A percentile compares a stretch with the other conserved stretches of the same genome.
Evolutionary conservation across 2,113 vertebrate species (phyloP).

Genomic region (Cavia aperea): DNA sequence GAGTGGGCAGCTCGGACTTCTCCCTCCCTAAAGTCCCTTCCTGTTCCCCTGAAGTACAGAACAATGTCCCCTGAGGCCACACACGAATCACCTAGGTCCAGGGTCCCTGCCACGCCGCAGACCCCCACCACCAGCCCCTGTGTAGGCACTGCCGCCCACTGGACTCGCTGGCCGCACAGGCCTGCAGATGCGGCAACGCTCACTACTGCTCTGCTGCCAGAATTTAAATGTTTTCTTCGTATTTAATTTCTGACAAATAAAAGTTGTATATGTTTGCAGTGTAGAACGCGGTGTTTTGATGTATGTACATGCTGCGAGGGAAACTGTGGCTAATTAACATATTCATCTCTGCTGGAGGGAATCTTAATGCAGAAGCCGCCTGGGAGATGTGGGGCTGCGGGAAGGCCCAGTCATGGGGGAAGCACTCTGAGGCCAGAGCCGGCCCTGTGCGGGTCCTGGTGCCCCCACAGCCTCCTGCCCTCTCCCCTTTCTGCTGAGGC

Average conservation of each 20-base stretch:
- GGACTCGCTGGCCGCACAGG: accelerated
- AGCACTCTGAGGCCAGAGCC: no score
- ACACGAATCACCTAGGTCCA: accelerated
- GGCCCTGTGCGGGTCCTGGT: neutral
- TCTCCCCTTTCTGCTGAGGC: neutral
- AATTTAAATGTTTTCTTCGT: no score
- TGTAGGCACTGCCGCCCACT: accelerated
- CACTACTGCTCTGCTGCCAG: neutral
- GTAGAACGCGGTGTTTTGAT: neutral
- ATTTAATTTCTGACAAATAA: neutral
- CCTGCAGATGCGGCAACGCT: accelerated
- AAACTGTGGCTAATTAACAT: neutral
- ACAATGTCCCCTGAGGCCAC: neutral
- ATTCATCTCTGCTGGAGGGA: no score
- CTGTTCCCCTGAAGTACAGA: neutral
- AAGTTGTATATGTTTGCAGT: neutral
- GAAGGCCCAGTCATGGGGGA: neutral
- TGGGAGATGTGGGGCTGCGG: accelerated
- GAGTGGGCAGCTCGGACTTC: neutral
- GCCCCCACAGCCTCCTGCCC: no score
- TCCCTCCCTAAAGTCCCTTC: neutral
- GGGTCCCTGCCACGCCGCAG: neutral
- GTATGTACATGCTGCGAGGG: no score
- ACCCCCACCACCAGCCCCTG: neutral
- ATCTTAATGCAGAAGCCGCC: neutral